Conservation (phyloP, 2,888 invertebrate species). For the Sphinx pinastri region DNA sequence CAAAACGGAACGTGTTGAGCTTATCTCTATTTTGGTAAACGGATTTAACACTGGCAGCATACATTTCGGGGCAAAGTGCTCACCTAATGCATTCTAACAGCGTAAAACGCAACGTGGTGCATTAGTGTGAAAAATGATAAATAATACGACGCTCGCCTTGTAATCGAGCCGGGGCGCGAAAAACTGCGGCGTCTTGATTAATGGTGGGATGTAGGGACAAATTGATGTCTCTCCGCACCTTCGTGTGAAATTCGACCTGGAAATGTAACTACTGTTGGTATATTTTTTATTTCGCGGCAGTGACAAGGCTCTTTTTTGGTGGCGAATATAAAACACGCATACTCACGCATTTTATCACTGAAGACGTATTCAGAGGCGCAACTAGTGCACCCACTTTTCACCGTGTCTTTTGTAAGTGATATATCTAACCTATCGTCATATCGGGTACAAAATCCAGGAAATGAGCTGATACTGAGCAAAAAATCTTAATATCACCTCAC, state of each 20-base stretch:
- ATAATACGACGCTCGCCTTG: not conserved
- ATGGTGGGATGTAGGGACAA: not conserved
- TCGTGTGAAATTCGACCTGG: constrained; percentile 2
- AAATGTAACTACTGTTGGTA: not conserved
- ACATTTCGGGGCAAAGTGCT: not conserved
- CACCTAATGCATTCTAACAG: constrained; percentile 6
- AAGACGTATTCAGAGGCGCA: too few species aligned
- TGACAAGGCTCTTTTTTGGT: too few species aligned
- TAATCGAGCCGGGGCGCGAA: constrained; percentile 17
- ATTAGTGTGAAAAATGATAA: constrained; percentile 14
- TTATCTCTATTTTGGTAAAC: not conserved
- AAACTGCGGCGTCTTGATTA: constrained; percentile 21
- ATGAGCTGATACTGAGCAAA: too few species aligned
- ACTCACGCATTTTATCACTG: too few species aligned
- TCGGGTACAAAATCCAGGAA: too few species aligned
- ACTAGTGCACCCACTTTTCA: too few species aligned
- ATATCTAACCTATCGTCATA: too few species aligned
- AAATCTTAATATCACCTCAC: too few species aligned
- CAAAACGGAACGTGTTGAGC: not conserved
- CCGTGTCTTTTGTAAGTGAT: too few species aligned
- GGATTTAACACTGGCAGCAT: not conserved
- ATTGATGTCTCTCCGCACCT: constrained; percentile 7
- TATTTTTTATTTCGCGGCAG: too few species aligned
- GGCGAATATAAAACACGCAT: too few species aligned
- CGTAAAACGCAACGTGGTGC: not conserved